Percentiles rank a stretch among this genome's conserved stretches.
Evolutionary conservation across 2,113 vertebrate species (phyloP).

Genomic region (Morone chrysops): DNA sequence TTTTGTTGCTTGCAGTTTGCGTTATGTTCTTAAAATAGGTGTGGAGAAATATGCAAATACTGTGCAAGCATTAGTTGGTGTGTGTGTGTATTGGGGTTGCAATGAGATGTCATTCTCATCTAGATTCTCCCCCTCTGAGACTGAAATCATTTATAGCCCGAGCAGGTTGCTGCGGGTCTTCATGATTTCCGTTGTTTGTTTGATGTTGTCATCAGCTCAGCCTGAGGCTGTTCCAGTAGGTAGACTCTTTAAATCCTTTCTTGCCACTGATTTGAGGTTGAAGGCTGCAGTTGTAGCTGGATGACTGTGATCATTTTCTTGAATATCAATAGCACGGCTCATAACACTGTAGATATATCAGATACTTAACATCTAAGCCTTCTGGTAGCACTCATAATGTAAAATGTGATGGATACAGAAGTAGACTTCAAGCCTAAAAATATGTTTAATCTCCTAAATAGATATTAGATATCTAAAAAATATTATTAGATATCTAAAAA

Average conservation of each 20-base stretch:
- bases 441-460: background rate
- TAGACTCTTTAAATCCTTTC: conserved; percentile 47
- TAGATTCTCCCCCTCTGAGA: conserved; percentile 45
- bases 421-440: conserved; percentile 8
- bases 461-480: no score
- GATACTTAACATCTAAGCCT: conserved; percentile 4
- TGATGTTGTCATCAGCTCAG: conserved; percentile 55
- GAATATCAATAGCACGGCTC: conserved; percentile 9
- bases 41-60: conserved; percentile 4
- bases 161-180: conserved; percentile 33
- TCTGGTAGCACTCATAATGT: background rate
- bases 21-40: background rate
- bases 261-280: conserved; percentile 49
- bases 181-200: conserved; percentile 40
- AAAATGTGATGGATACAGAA: background rate
- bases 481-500: no score
- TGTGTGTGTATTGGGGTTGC: background rate
- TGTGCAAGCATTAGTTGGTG: background rate
- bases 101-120: conserved; percentile 51
- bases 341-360: conserved; percentile 21
- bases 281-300: conserved; percentile 28
- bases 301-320: conserved; percentile 46
- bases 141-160: conserved; percentile 48
- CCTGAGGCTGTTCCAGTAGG: conserved; percentile 49
- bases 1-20: background rate